phyloP scores from a whole-genome alignment of 2,113 vertebrate genomes.

The Thunnus maccoyii region DNA sequence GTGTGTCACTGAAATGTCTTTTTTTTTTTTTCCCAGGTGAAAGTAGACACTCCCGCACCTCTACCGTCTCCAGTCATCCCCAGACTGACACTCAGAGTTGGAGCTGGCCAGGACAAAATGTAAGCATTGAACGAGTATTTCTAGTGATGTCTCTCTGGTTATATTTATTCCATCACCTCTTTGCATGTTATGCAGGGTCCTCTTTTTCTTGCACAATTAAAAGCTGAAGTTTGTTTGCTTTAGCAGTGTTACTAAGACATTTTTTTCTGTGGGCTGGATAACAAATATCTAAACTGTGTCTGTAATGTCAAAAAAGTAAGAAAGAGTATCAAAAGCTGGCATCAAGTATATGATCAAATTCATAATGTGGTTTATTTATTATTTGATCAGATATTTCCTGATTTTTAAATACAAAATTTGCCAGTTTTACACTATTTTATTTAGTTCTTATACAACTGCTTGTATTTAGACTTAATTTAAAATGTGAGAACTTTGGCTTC shows the following conservation, averaged over 20 bases:
- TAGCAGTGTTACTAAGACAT: not conserved
- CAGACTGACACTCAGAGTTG: constrained; percentile 94
- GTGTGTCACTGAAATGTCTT: not conserved
- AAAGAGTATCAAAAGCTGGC: too few relatives aligned
- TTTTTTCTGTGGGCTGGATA: not conserved
- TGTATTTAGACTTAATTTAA: too few relatives aligned
- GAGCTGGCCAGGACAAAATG: constrained; percentile 99
- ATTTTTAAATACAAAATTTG: too few relatives aligned
- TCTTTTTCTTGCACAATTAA: not conserved
- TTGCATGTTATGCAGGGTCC: not conserved
- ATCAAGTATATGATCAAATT: too few relatives aligned
- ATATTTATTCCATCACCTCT: not conserved
- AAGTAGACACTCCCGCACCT: constrained; percentile 88
- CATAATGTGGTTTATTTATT: too few relatives aligned
- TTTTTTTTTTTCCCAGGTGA: constrained; percentile 85
- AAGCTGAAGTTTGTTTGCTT: not conserved
- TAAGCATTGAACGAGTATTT: constrained; percentile 82
- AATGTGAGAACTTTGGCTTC: too few relatives aligned
- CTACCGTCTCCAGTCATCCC: constrained; percentile 96
- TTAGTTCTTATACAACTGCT: too few relatives aligned
- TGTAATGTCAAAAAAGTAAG: too few relatives aligned
- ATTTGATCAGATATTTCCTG: too few relatives aligned
- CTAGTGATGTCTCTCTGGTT: too few relatives aligned
- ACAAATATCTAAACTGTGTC: not conserved
- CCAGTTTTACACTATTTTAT: too few relatives aligned